Evolutionary conservation across 92 coral and sea anemone species (phyloP), one percentile per base, ranked within the genome.

Genomic region (Parazoanthus darwini): DNA sequence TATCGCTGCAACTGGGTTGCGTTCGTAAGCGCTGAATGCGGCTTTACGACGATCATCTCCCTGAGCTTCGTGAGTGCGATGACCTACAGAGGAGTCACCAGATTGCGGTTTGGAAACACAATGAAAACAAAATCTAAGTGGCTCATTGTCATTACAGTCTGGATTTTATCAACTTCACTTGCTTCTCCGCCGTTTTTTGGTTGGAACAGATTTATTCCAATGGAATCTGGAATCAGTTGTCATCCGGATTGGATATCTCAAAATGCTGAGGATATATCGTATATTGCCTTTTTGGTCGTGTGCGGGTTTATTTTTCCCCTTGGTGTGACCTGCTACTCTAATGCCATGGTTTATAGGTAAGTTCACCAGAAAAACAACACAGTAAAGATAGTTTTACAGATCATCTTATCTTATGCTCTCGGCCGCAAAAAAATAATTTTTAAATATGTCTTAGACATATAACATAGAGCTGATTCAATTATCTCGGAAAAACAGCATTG

Each of bases 161-260:
- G 82, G 82, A 8, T 50, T 48, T 8, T 50, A 58, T 48, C 82
- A 10, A 15, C 26, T 48, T 58, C 18, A 25, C 33, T 79, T 48
- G 82, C 82, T 10, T 7, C 37, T 70, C 86, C 86, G 0, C 86
- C 86, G 22, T 65, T 82, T 16, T 70, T 82, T 13, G 86, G 86
- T 46, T 82, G 86, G 86, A 82, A 82, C 77, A 37, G 86, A 44
- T 82, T 82, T 36, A 43, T 65, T 13, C 54, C 77, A 3, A 38
- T 63, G 76, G 59, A 82, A 36, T 59, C 86, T 18, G 77, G 86
- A 25, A 38, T 35, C 18, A 82, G 86, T 38, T 82, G 86, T 70
- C 74, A 82, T 58, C 86, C 77, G 8, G 86, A 82, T 18, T 82
- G 86, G 86, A 15, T 70, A 8, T 82, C 86, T 10, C 86, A 82